A percentile compares a stretch with the other conserved stretches of the same genome.
Conservation (phyloP, 2,113 vertebrate species). For the Haplochromis vanheusdeni region DNA sequence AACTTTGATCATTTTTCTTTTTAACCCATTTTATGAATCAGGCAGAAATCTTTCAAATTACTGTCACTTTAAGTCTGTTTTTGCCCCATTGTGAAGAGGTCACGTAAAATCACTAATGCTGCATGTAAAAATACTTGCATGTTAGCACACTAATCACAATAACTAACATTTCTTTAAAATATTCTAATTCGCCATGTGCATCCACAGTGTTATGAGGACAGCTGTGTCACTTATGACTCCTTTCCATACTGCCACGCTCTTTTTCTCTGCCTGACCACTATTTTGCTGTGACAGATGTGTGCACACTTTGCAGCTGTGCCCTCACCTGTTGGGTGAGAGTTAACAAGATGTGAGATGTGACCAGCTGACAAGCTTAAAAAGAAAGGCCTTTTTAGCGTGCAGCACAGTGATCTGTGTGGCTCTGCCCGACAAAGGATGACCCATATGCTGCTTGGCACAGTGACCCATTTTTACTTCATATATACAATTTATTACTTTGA, state of each 20-base stretch:
- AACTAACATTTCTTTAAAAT: background rate
- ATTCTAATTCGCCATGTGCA: background rate
- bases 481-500: background rate
- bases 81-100: background rate
- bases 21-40: background rate
- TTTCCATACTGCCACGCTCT: background rate
- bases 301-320: constrained; percentile 56
- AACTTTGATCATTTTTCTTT: background rate
- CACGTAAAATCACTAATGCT: background rate
- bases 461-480: constrained; percentile 40
- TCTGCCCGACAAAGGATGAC: background rate
- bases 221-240: constrained; percentile 34
- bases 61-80: background rate
- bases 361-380: background rate
- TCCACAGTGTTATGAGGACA: constrained; percentile 21
- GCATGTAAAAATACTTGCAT: background rate
- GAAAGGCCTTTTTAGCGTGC: background rate
- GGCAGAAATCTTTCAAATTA: background rate
- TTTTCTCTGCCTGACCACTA: background rate
- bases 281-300: constrained; percentile 52
- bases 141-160: background rate
- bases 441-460: constrained; percentile 7
- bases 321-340: constrained; percentile 60
- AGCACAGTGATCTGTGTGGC: background rate
- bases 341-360: constrained; percentile 53